phyloP scores from a whole-genome alignment of 2,888 invertebrate genomes.

The Andrena chrysosceles region DNA sequence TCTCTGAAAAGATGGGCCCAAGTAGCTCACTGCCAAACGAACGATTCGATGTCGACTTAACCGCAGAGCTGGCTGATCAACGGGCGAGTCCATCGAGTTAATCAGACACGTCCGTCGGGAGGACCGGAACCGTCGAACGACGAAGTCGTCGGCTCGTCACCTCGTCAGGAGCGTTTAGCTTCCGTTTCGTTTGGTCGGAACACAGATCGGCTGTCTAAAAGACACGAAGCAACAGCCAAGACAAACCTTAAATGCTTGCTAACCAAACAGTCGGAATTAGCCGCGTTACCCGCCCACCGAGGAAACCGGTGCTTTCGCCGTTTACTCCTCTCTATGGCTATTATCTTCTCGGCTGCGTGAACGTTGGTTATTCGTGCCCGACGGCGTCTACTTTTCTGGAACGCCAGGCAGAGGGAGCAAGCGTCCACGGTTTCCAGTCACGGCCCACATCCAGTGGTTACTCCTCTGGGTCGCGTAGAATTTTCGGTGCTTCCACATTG shows the following conservation, averaged over 20 bases:
- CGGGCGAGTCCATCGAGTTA: conserved; percentile 26
- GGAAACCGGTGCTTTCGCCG: conserved; percentile 74
- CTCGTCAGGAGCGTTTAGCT: conserved; percentile 75
- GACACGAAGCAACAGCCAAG: conserved; percentile 84
- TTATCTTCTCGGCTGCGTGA: conserved; percentile 65
- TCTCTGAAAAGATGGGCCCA: not conserved
- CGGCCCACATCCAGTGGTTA: not conserved
- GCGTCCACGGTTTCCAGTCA: conserved; percentile 7
- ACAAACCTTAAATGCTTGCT: conserved; percentile 85
- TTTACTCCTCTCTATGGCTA: conserved; percentile 77
- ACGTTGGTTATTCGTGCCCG: conserved; percentile 28
- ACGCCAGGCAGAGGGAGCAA: not conserved
- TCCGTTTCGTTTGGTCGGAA: conserved; percentile 83
- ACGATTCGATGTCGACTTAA: not conserved
- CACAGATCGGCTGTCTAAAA: conserved; percentile 85
- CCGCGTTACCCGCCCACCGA: conserved; percentile 79
- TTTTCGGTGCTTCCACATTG: not conserved
- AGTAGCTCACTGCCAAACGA: not conserved
- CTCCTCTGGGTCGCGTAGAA: not conserved
- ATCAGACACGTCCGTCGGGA: conserved; percentile 34
- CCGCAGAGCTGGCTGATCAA: conserved; percentile 4
- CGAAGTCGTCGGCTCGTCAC: conserved; percentile 74
- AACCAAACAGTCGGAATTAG: conserved; percentile 84
- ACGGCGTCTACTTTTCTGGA: conserved; percentile 48
- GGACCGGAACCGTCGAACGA: conserved; percentile 45